Percentiles rank a stretch among this genome's conserved stretches.
These are phyloP conservation scores for Pseudoatta argentina DNA, from an alignment of 1,140 invertebrate genomes.

Conservation along the genomic window DNA sequence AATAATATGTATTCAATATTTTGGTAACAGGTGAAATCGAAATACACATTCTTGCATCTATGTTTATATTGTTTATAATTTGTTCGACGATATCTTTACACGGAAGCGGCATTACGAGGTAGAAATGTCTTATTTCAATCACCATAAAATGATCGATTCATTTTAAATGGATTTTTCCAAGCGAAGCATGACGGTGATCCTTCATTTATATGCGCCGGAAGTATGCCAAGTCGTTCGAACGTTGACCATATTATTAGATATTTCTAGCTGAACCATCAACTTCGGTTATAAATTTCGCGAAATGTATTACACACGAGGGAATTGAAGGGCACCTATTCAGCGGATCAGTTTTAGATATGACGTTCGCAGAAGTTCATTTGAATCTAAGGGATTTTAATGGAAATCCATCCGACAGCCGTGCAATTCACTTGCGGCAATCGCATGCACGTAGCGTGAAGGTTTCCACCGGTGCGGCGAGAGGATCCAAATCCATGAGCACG, in stretches of 20 bases:
- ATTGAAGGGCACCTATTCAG: slow-evolving; percentile 50
- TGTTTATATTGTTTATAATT: neutral
- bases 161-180: slow-evolving; percentile 22
- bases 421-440: slow-evolving; percentile 69
- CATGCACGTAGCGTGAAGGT: slow-evolving; percentile 68
- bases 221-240: neutral
- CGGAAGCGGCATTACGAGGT: too few relatives aligned
- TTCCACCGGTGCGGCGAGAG: slow-evolving; percentile 3
- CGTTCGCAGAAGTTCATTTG: neutral
- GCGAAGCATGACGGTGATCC: neutral
- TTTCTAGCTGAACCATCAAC: neutral
- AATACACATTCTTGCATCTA: neutral
- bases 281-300: slow-evolving; percentile 37
- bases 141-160: slow-evolving; percentile 6
- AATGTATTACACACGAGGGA: slow-evolving; percentile 34
- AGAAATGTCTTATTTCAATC: neutral
- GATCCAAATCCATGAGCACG: slow-evolving; percentile 23
- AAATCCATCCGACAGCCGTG: slow-evolving; percentile 72
- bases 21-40: neutral
- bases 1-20: neutral
- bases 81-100: neutral
- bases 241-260: neutral
- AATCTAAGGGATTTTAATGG: slow-evolving; percentile 57
- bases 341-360: neutral
- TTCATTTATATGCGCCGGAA: neutral